Evolutionary conservation across 37 sponge, comb jelly and placozoan species (phyloP).

Genomic region (Petrosia ficiformis): DNA sequence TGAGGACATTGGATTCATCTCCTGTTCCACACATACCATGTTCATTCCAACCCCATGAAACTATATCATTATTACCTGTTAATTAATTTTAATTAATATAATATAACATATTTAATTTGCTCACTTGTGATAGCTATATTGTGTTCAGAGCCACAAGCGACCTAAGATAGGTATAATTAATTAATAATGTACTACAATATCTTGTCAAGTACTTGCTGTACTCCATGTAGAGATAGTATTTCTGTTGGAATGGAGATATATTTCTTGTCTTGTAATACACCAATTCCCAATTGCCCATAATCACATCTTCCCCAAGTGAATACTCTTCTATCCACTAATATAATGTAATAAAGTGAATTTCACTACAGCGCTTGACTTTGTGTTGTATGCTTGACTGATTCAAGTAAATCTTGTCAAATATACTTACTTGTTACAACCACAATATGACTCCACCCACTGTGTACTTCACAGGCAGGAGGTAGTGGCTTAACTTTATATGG

Average conservation of each 20-base stretch:
- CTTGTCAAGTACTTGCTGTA: constrained; percentile 13
- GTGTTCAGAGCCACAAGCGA: constrained; percentile 76
- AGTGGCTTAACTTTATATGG: constrained; percentile 27
- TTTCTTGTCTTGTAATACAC: no score
- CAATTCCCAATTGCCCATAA: constrained; percentile 75
- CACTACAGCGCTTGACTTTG: no score
- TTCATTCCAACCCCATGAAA: constrained; percentile 81
- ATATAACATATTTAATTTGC: constrained; percentile 1
- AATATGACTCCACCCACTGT: constrained; percentile 83
- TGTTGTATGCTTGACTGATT: no score
- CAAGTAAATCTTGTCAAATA: background rate
- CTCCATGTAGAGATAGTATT: constrained; percentile 21
- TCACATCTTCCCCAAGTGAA: constrained; percentile 70
- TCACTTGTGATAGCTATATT: constrained; percentile 57
- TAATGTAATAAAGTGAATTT: background rate
- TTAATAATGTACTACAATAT: constrained; percentile 1
- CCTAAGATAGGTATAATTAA: constrained; percentile 21
- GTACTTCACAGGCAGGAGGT: constrained; percentile 25
- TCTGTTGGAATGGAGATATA: constrained; percentile 22
- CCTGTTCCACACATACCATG: constrained; percentile 84
- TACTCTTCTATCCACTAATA: constrained; percentile 38
- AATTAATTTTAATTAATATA: background rate
- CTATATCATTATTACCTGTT: constrained; percentile 20
- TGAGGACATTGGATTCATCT: no score
- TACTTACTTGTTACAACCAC: constrained; percentile 28